Evolutionary conservation across 2,888 invertebrate species (phyloP).

Genomic region (Aproaerema taeniolella): DNA sequence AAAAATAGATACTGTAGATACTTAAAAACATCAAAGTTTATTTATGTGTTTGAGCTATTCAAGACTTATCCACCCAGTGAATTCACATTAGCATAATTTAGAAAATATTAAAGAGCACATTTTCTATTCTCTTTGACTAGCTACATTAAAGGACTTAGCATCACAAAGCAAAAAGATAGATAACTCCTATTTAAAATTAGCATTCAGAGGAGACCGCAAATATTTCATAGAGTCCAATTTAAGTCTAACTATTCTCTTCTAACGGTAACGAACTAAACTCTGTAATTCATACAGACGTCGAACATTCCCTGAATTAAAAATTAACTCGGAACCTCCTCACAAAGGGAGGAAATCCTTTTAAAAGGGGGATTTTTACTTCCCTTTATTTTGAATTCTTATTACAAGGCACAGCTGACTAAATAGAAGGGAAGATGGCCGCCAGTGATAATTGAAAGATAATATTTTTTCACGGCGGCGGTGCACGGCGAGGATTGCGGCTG

Average conservation of each 20-base stretch:
- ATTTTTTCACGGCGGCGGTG: conserved; percentile 49
- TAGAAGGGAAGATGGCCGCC: conserved; percentile 37
- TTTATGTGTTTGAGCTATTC: too few species aligned
- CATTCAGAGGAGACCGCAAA: conserved; percentile 9
- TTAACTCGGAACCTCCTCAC: conserved; percentile 15
- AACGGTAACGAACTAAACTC: conserved; percentile 15
- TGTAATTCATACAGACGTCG: conserved; percentile 19
- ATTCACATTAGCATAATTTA: too few species aligned
- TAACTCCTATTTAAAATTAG: conserved; percentile 7
- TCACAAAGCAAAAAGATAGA: not conserved
- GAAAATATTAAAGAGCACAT: too few species aligned
- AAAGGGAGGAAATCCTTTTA: conserved; percentile 15
- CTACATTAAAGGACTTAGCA: too few species aligned
- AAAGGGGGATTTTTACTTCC: conserved; percentile 19
- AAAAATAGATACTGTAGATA: too few species aligned
- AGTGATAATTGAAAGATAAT: conserved; percentile 61
- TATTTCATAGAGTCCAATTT: conserved; percentile 15
- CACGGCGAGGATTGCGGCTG: conserved; percentile 29
- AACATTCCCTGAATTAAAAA: conserved; percentile 20
- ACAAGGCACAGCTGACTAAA: conserved; percentile 50
- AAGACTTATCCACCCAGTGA: too few species aligned
- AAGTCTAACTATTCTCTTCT: conserved; percentile 8
- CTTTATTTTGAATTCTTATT: conserved; percentile 51
- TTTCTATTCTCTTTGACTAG: too few species aligned
- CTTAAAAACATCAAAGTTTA: too few species aligned